Percentiles rank a stretch among this genome's conserved stretches.
These are phyloP conservation scores for Agrochola lychnidis DNA, from an alignment of 2,888 invertebrate species.

Conservation along the genomic window DNA sequence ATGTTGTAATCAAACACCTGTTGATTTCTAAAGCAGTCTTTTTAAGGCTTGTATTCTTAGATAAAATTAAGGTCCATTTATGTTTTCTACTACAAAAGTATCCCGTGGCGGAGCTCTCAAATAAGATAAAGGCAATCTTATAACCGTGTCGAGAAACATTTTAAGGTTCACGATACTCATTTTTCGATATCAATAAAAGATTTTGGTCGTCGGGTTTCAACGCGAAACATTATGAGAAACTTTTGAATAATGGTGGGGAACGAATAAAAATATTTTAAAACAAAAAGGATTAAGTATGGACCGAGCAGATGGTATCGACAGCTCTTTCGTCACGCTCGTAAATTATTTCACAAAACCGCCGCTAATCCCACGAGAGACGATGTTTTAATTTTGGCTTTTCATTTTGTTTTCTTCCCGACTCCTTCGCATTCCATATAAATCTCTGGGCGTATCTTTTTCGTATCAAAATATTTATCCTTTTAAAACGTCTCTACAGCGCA, in stretches of 20 bases:
- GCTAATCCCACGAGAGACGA: constrained; percentile 87
- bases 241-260: constrained; percentile 89
- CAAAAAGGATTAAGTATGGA: constrained; percentile 88
- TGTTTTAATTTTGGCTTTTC: constrained; percentile 88
- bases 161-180: constrained; percentile 82
- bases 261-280: constrained; percentile 85
- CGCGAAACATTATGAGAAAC: constrained; percentile 86
- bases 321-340: constrained; percentile 90
- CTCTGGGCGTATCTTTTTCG: constrained; percentile 79
- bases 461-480: constrained; percentile 80
- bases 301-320: constrained; percentile 89
- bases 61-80: constrained; percentile 51
- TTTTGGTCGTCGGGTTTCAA: constrained; percentile 82
- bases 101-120: constrained; percentile 66
- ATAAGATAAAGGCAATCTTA: constrained; percentile 80
- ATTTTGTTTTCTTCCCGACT: constrained; percentile 80
- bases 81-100: constrained; percentile 68
- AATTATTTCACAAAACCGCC: constrained; percentile 89
- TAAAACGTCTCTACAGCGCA: constrained; percentile 70
- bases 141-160: constrained; percentile 76
- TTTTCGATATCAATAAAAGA: constrained; percentile 88
- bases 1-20: constrained; percentile 69
- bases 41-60: constrained; percentile 34
- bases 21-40: constrained; percentile 71
- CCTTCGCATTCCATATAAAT: constrained; percentile 82